Percentiles rank a stretch among this genome's conserved stretches.
phyloP scores from a whole-genome alignment of 1,140 invertebrate genomes.

The Saccostrea cuccullata region DNA sequence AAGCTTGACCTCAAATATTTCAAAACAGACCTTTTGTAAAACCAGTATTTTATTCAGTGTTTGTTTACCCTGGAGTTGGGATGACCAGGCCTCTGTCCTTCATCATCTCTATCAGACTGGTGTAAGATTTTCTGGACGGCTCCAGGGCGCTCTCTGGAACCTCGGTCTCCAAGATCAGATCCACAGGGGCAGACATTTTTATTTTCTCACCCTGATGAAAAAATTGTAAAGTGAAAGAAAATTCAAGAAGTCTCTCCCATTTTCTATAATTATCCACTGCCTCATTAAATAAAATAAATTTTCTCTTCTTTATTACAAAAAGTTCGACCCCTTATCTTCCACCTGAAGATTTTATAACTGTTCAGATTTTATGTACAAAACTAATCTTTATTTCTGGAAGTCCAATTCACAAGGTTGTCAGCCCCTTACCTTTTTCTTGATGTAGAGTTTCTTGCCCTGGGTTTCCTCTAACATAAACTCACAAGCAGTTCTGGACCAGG shows the following conservation, averaged over 20 bases:
- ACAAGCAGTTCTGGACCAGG: slow-evolving; percentile 56
- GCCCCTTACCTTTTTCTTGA: slow-evolving; percentile 53
- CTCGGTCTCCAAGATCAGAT: slow-evolving; percentile 65
- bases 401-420: too few species aligned
- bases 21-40: too few species aligned
- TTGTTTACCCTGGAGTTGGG: slow-evolving; percentile 52
- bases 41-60: too few species aligned
- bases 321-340: background rate
- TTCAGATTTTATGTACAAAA: too few species aligned
- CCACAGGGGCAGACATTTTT: slow-evolving; percentile 59
- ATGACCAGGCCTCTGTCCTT: slow-evolving; percentile 66
- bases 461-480: slow-evolving; percentile 52
- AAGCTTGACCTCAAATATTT: too few species aligned
- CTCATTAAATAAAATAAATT: background rate
- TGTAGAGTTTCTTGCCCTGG: slow-evolving; percentile 47
- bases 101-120: slow-evolving; percentile 59
- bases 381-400: too few species aligned
- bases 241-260: background rate
- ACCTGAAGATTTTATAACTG: too few species aligned
- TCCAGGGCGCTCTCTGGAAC: slow-evolving; percentile 69
- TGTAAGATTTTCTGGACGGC: slow-evolving; percentile 57
- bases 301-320: background rate
- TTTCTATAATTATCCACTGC: background rate
- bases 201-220: slow-evolving; percentile 41
- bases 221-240: background rate